Percentiles rank a stretch among this genome's conserved stretches.
Evolutionary conservation across 2,888 invertebrate species (phyloP).

Genomic region (Gryllus longicercus): DNA sequence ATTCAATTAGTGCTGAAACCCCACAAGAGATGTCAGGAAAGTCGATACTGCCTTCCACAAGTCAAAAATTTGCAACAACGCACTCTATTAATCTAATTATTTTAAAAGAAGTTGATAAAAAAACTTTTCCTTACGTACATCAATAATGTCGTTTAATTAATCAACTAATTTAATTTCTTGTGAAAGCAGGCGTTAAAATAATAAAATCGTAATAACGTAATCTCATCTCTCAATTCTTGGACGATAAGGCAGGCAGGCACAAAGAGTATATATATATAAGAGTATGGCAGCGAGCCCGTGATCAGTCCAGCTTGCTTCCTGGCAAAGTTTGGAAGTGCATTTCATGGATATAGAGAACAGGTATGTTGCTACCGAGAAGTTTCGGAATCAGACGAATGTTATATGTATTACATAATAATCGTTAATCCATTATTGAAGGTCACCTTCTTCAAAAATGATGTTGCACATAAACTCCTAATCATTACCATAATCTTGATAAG

Average conservation of each 20-base stretch:
- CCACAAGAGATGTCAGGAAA: conserved; percentile 17
- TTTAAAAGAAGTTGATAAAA: not conserved
- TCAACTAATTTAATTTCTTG: not conserved
- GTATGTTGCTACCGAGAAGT: conserved; percentile 46
- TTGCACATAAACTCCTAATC: conserved; percentile 3
- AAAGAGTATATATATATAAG: no score
- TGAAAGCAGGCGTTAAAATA: not conserved
- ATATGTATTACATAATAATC: not conserved
- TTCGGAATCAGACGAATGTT: not conserved
- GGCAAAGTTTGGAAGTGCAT: conserved; percentile 39
- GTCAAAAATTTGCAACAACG: not conserved
- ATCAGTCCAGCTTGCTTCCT: conserved; percentile 51
- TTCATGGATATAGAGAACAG: conserved; percentile 60
- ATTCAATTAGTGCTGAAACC: conserved; percentile 17
- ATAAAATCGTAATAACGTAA: not conserved
- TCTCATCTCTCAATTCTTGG: not conserved
- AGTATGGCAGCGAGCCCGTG: no score
- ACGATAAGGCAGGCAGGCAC: conserved; percentile 26
- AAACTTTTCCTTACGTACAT: no score
- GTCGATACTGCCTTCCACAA: conserved; percentile 17
- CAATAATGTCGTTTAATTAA: not conserved
- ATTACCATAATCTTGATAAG: not conserved
- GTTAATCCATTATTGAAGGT: conserved; percentile 21
- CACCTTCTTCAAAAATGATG: conserved; percentile 25
- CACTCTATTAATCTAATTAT: not conserved